Conservation (phyloP, 2,797 vertebrate genomes). For the Tapera naevia region DNA sequence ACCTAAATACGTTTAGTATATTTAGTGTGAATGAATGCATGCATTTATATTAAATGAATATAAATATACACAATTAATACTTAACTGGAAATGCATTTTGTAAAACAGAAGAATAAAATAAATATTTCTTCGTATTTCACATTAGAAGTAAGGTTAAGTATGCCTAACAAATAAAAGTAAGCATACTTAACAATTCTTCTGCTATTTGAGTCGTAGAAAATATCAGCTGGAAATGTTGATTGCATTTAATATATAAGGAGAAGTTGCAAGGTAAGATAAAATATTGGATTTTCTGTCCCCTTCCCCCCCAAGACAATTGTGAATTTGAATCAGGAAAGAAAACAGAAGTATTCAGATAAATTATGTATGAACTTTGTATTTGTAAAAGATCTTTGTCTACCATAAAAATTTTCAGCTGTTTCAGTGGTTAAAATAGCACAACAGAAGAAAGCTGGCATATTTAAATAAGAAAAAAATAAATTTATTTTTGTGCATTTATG, state of each 20-base stretch:
- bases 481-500: neutral
- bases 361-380: neutral
- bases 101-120: neutral
- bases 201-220: neutral
- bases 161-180: neutral
- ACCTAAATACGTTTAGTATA: neutral
- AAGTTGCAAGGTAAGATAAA: neutral
- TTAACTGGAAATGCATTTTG: neutral
- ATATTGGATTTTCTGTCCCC: rapidly evolving
- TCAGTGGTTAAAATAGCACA: neutral
- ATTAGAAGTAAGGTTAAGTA: neutral
- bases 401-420: neutral
- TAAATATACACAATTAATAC: neutral
- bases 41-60: neutral
- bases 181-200: neutral
- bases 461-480: neutral
- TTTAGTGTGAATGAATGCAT: neutral
- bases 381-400: neutral
- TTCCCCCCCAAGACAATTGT: rapidly evolving
- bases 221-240: neutral
- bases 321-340: neutral
- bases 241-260: neutral
- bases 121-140: neutral
- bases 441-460: neutral
- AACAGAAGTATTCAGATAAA: neutral